Evolutionary conservation across 2,797 vertebrate genomes (phyloP), one percentile per base, ranked within the genome.

Genomic region (Syngnathus rostellatus): DNA sequence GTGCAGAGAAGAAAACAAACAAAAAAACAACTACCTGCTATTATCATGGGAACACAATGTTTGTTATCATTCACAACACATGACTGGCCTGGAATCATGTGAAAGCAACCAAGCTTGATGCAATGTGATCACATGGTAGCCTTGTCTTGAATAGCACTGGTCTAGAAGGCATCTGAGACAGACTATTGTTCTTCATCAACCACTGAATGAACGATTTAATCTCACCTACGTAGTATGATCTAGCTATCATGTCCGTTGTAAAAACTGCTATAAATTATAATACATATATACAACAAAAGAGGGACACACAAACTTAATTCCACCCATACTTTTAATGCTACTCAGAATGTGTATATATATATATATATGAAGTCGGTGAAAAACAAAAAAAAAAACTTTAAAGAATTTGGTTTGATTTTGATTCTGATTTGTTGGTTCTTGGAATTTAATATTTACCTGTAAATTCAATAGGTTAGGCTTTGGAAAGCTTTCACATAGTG

Each of bases 51-150:
- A 37, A 17, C 31, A 59, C 38, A 39, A 19, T n/a, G 9, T 54
- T 23, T 25, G 53, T 6, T 51, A 51, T 40, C 19, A 41, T 3
- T 39, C 10, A 8, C 17, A 60, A 21, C 17, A 23, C 58, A 40
- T 60, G 58, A 60, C 58, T 60, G 38, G 19, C 38, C 19, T 21
- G 21, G 12, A n/a, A 64, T 50, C 46, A 64, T 50, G 45, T 51
- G 45, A 38, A 25, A 62, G 41, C 3, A 23, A 5, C 39, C 8
- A n/a, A 40, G 38, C 57, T 10, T 43, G 17, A 43, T 45, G 40
- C 16, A 14, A 25, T 25, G 41, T 11, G 31, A 64, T 48, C 45
- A 50, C 16, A 38, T 50, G 62, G 25, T 50, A 10, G 8, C n/a
- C n/a, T 60, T n/a, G 58, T 60, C 19, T 6, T 21, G 14, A 60